Evolutionary conservation across 2,888 invertebrate species (phyloP).

Genomic region (Cataglyphis rosenhaueri): DNA sequence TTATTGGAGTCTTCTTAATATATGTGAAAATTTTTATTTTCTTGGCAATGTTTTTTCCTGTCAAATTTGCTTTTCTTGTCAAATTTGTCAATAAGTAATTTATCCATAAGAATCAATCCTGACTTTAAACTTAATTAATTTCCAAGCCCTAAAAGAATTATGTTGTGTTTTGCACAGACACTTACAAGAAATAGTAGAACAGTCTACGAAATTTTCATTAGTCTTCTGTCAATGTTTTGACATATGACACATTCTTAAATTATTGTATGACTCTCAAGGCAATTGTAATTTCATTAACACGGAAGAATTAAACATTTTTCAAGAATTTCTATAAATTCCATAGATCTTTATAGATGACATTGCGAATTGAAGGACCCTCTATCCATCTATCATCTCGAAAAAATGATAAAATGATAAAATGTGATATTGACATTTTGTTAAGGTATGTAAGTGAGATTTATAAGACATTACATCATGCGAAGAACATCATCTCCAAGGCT

Average conservation of each 20-base stretch:
- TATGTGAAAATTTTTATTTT: too few relatives aligned
- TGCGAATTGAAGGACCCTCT: background rate
- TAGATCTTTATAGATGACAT: background rate
- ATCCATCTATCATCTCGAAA: background rate
- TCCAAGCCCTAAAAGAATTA: too few relatives aligned
- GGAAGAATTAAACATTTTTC: background rate
- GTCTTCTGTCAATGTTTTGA: too few relatives aligned
- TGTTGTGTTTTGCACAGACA: too few relatives aligned
- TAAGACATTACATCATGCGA: constrained; percentile 15
- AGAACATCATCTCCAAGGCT: constrained; percentile 34
- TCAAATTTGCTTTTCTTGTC: too few relatives aligned
- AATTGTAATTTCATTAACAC: background rate
- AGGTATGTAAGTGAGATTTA: constrained; percentile 9
- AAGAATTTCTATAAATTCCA: background rate
- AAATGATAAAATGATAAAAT: background rate
- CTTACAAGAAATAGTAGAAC: too few relatives aligned
- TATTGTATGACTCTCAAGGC: background rate
- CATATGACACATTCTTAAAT: background rate
- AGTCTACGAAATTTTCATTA: too few relatives aligned
- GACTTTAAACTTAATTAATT: too few relatives aligned
- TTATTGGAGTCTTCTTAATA: too few relatives aligned
- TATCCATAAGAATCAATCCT: too few relatives aligned
- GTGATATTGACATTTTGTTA: background rate
- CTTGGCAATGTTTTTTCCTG: too few relatives aligned
- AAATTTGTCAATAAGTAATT: too few relatives aligned